A percentile compares a stretch with the other conserved stretches of the same genome.
These are phyloP conservation scores for Cantharis rufa DNA, from an alignment of 2,888 invertebrate species.

Conservation along the genomic window DNA sequence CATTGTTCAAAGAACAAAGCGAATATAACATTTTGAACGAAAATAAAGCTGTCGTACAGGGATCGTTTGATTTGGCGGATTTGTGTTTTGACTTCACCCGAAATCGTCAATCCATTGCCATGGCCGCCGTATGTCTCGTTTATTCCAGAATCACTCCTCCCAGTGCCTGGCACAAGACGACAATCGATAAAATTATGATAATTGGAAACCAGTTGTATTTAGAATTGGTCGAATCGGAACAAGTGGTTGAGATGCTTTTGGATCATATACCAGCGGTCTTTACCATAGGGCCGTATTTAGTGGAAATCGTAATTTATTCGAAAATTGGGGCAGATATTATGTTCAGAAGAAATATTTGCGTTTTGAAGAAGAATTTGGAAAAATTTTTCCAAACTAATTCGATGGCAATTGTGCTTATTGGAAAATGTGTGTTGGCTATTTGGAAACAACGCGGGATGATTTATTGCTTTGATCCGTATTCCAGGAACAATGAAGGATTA, in stretches of 20 bases:
- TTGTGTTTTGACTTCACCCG: slow-evolving; percentile 63
- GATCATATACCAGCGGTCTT: slow-evolving; percentile 64
- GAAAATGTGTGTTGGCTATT: slow-evolving; percentile 61
- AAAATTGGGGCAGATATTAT: slow-evolving; percentile 57
- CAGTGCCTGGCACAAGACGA: slow-evolving; percentile 63
- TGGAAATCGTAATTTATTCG: slow-evolving; percentile 63
- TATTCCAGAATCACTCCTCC: slow-evolving; percentile 70
- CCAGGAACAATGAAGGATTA: slow-evolving; percentile 61
- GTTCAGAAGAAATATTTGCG: slow-evolving; percentile 59
- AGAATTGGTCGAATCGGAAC: slow-evolving; percentile 58
- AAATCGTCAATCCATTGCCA: slow-evolving; percentile 65
- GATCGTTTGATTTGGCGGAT: slow-evolving; percentile 63
- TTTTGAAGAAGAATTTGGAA: slow-evolving; percentile 57
- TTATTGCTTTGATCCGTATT: slow-evolving; percentile 69
- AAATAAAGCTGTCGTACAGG: slow-evolving; percentile 62
- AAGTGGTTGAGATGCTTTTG: slow-evolving; percentile 58
- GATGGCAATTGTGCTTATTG: slow-evolving; percentile 62
- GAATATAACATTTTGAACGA: slow-evolving; percentile 62
- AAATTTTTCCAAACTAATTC: slow-evolving; percentile 61
- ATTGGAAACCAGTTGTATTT: slow-evolving; percentile 63
- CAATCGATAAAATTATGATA: slow-evolving; percentile 63
- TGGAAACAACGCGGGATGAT: slow-evolving; percentile 68
- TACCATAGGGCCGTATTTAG: slow-evolving; percentile 61
- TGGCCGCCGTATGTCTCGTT: slow-evolving; percentile 63
- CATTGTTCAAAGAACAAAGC: slow-evolving; percentile 59